These are phyloP conservation scores for Meteorus colon DNA, from an alignment of 2,888 invertebrate species.

Conservation along the genomic window DNA sequence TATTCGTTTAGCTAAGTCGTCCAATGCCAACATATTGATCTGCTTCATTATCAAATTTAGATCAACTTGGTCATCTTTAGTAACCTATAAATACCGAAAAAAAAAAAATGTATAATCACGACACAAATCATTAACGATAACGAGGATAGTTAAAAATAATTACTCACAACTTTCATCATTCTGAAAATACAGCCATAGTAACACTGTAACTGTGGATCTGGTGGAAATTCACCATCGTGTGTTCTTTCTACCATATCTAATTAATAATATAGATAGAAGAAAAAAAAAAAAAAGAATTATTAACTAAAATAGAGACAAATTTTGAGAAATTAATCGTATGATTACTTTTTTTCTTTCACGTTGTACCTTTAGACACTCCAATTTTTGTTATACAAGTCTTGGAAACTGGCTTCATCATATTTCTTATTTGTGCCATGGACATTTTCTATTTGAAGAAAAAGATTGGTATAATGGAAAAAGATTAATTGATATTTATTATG, in stretches of 20 bases:
- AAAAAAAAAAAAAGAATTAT: not conserved
- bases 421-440: slow-evolving; percentile 77
- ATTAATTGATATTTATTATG: too few species aligned
- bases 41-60: slow-evolving; percentile 75
- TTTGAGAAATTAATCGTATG: not conserved
- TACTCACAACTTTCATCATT: slow-evolving; percentile 75
- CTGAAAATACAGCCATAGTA: slow-evolving; percentile 75
- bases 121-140: not conserved
- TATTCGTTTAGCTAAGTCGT: slow-evolving; percentile 51
- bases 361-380: slow-evolving; percentile 76
- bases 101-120: not conserved
- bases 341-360: not conserved
- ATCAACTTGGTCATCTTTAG: slow-evolving; percentile 75
- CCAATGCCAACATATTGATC: slow-evolving; percentile 62
- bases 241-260: slow-evolving; percentile 53
- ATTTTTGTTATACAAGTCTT: slow-evolving; percentile 80
- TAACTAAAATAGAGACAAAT: not conserved
- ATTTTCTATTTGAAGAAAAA: slow-evolving; percentile 56
- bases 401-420: slow-evolving; percentile 78
- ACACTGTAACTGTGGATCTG: slow-evolving; percentile 69
- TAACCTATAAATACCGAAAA: slow-evolving; percentile 63
- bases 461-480: too few species aligned
- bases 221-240: slow-evolving; percentile 51
- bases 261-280: slow-evolving; percentile 26
- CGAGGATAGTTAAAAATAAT: not conserved